Base-by-base conservation (phyloP, 2,113 vertebrate species). In the Pao palembangensis region DNA sequence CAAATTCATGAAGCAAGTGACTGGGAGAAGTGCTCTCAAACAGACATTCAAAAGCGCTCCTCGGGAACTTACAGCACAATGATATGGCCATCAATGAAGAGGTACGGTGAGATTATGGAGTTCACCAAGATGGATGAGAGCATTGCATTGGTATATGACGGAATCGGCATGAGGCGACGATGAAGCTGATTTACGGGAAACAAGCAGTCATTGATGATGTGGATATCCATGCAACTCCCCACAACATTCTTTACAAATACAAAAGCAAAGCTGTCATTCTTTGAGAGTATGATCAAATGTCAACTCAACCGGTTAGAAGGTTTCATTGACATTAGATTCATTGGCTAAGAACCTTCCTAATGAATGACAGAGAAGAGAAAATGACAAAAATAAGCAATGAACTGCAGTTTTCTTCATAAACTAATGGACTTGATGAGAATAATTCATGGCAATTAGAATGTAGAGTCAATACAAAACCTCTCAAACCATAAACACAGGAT, bases 31-130 rank as follows among this genome's bases (percentile, higher is more conserved):
- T 47, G 61, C 68, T 79, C 78, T 69, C 61, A 75, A 76, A 81
- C 61, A 85, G 79, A 88, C 87, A 90, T 61, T 85, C 89, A 89
- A 91, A 88, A 86, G 34, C 85, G 85, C 62, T 85, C 75, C 73
- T 85, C 25, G 41, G 66, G 75, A 85, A 87, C 85, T 89, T 85
- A 88, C 81, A 85, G 82, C 80, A 81, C 76, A 88, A 87, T 81
- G 77, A 83, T 55, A 78, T 75, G 56, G 84, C 82, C 88, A 83
- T 85, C 80, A 70, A 66, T 71, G 82, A 80, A 81, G 85, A 77
- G 74, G 76, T 82, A 79, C 86, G 78, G 80, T 67, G 67, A 58
- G 65, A 63, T 31, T 79, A 87, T 78, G 75, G 73, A 20, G 69
- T 83, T 82, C 88, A 90, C 79, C 87, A 84, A 80, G 69, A 83